phyloP scores from a whole-genome alignment of 2,113 vertebrate species.

The Apeltes quadracus region DNA sequence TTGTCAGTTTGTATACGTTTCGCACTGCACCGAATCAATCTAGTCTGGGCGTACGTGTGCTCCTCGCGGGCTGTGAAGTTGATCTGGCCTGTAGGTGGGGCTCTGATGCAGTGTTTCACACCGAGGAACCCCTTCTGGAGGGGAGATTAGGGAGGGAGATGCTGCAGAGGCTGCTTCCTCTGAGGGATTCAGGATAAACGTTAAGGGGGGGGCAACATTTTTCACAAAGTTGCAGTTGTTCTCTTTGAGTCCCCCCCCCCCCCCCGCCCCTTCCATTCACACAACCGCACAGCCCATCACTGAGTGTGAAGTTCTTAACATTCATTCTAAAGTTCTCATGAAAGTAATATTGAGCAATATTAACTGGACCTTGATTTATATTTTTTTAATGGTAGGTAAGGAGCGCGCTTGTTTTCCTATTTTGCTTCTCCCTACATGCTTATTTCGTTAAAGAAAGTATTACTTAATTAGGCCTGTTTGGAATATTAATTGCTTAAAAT shows the following conservation, averaged over 20 bases:
- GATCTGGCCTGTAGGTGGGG: slow-evolving; percentile 80
- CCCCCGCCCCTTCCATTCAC: background rate
- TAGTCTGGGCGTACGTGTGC: slow-evolving; percentile 2
- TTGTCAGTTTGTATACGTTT: background rate
- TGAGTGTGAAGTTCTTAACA: background rate
- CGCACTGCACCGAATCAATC: background rate
- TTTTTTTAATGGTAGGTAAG: slow-evolving; percentile 32
- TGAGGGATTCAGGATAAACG: background rate
- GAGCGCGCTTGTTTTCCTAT: background rate
- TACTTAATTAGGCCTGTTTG: slow-evolving; percentile 66
- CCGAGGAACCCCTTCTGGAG: slow-evolving; percentile 17
- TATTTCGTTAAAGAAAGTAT: slow-evolving; percentile 52
- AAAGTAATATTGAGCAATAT: background rate
- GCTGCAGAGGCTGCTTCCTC: slow-evolving; percentile 43
- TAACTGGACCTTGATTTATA: background rate
- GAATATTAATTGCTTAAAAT: slow-evolving; percentile 67
- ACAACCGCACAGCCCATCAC: background rate
- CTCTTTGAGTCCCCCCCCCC: background rate
- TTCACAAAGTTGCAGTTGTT: background rate
- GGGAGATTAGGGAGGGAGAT: slow-evolving; percentile 28
- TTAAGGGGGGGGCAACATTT: background rate
- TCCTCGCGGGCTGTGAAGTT: slow-evolving; percentile 36
- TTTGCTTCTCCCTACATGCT: slow-evolving; percentile 31
- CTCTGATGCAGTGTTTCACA: slow-evolving; percentile 82
- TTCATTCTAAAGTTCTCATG: slow-evolving; percentile 4